A percentile compares a stretch with the other conserved stretches of the same genome.
Evolutionary conservation across 2,797 vertebrate species (phyloP).

Genomic region (Antrozous pallidus): DNA sequence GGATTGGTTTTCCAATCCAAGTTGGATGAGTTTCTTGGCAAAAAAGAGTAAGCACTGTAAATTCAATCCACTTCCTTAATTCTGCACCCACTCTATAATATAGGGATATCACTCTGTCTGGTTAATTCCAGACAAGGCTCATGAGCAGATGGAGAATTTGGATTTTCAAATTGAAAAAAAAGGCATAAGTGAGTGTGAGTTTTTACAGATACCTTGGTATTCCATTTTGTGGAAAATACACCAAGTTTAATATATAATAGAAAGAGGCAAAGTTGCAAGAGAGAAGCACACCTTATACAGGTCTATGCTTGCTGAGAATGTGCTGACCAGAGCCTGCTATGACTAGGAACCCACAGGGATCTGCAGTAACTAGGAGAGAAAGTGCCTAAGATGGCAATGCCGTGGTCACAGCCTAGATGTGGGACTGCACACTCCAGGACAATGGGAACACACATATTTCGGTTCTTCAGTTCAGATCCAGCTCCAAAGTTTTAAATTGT

Average conservation of each 20-base stretch:
- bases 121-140: constrained; percentile 67
- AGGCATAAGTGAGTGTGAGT: constrained; percentile 69
- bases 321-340: background rate
- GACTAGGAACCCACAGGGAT: background rate
- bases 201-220: constrained; percentile 51
- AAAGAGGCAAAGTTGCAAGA: background rate
- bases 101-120: constrained; percentile 63
- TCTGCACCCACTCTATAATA: constrained; percentile 62
- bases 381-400: background rate
- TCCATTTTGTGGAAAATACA: constrained; percentile 50
- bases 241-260: background rate
- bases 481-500: background rate
- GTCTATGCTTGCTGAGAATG: background rate
- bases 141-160: constrained; percentile 66
- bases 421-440: too few species aligned
- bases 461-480: background rate
- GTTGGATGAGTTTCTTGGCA: constrained; percentile 69
- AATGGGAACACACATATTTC: rapidly evolving
- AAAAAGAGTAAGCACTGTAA: constrained; percentile 46
- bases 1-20: constrained; percentile 67
- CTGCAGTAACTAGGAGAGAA: background rate
- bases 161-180: constrained; percentile 59
- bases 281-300: background rate
- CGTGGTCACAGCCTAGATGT: background rate
- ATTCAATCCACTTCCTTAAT: constrained; percentile 63